Percentiles rank a stretch among this genome's conserved stretches.
phyloP scores from a whole-genome alignment of 2,797 vertebrate genomes.

The Oreochromis mossambicus region DNA sequence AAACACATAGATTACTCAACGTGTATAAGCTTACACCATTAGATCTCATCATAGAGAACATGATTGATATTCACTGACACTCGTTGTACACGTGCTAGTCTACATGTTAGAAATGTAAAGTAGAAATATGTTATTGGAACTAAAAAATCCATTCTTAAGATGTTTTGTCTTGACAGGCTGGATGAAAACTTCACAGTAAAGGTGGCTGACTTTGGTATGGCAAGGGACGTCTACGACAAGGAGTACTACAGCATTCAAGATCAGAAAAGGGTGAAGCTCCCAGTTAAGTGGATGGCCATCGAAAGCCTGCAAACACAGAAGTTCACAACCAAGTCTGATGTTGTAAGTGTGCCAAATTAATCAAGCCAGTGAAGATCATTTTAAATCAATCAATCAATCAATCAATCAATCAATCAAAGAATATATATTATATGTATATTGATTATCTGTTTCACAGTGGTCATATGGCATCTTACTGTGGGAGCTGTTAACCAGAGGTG shows the following conservation, averaged over 20 bases:
- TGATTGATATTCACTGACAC: not conserved
- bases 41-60: not conserved
- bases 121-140: not conserved
- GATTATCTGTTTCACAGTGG: conserved; percentile 82
- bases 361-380: not conserved
- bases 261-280: conserved; percentile 85
- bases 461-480: conserved; percentile 95
- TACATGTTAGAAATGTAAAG: not conserved
- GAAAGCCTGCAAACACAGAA: conserved; percentile 96
- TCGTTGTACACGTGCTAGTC: not conserved
- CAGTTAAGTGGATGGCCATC: conserved; percentile 98
- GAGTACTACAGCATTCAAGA: conserved; percentile 93
- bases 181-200: conserved; percentile 92
- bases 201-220: conserved; percentile 96
- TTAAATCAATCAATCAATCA: not conserved
- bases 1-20: not conserved
- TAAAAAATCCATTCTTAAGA: not conserved
- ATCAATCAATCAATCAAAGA: too few relatives aligned
- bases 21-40: not conserved
- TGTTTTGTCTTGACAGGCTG: conserved; percentile 74
- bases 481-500: conserved; percentile 95
- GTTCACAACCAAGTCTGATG: conserved; percentile 95
- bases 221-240: conserved; percentile 89
- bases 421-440: too few relatives aligned
- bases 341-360: conserved; percentile 79